Base-by-base conservation (phyloP, 2,113 vertebrate species). In the Podarcis raffonei region DNA sequence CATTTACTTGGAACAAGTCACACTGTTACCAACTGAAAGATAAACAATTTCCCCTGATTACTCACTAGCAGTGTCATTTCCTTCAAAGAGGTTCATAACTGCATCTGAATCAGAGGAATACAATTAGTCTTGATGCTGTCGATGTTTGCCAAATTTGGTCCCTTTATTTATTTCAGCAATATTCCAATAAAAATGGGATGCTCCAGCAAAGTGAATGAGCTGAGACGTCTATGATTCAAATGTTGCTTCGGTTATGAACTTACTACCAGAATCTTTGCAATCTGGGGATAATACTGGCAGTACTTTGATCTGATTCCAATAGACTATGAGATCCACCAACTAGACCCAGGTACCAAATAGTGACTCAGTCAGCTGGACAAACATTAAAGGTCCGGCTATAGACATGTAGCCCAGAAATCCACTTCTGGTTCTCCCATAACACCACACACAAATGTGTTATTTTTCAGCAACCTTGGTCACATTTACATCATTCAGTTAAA, bases 1-100 rank as follows among this genome's bases (percentile, higher is more conserved):
- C 74, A 85, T 90, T 92, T 88, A 91, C 89, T 86, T 84, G 92
- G 85, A 90, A 86, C 87, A 87, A 93, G 80, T 75, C 86, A 75
- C 11, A 92, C 78, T 76, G 77, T 83, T 91, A 91, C 88, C 93
- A 94, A 93, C 78, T 83, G 87, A 93, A 94, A 93, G 76, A 90
- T 92, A 95, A 96, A 91, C 72, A 86, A 3, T 90, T 90, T 92
- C 89, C 89, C 75, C 86, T 93, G 94, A 95, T 93, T 94, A 87
- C 90, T 92, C 81, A 84, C 89, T 93, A 89, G 78, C 85, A 93
- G 88, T 87, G 53, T 86, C 0, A 42, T 90, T 91, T 96, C 90
- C n/a, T 86, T 0, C 37, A 91, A 79, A 89, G 93, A 81, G 68
- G 9, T 30, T 69, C 76, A 74, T 69, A 86, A 89, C 90, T 93